A percentile compares a stretch with the other conserved stretches of the same genome.
These are phyloP conservation scores for Dynastes grantii DNA, from an alignment of 2,888 invertebrate species.

Conservation along the genomic window DNA sequence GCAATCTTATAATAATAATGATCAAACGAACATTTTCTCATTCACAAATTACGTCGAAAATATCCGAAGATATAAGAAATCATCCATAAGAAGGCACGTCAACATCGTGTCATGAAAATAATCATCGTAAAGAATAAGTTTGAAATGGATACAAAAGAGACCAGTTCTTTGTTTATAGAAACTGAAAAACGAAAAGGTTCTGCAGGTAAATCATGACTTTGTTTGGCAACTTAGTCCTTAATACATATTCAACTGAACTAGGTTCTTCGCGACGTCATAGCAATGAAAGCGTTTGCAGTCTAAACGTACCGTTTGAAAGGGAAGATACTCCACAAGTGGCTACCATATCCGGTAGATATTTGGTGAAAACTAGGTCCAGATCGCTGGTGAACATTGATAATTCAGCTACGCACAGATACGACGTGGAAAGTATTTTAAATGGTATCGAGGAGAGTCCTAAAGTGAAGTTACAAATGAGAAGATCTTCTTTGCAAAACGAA, in stretches of 20 bases:
- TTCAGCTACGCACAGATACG: constrained; percentile 56
- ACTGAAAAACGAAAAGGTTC: constrained; percentile 60
- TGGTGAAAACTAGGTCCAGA: constrained; percentile 61
- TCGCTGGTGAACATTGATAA: constrained; percentile 63
- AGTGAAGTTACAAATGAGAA: constrained; percentile 59
- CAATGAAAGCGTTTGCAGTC: constrained; percentile 65
- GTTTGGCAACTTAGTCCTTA: neutral
- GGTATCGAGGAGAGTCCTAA: constrained; percentile 67
- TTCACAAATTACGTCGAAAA: neutral
- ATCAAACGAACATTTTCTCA: too few relatives aligned
- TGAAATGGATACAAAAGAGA: constrained; percentile 63
- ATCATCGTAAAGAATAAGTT: constrained; percentile 17
- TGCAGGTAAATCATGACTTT: constrained; percentile 53
- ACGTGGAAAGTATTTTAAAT: constrained; percentile 61
- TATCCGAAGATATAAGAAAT: neutral
- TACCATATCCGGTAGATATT: constrained; percentile 51
- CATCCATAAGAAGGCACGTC: neutral
- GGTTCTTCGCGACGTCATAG: constrained; percentile 66
- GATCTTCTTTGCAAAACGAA: constrained; percentile 66
- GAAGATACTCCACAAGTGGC: constrained; percentile 60
- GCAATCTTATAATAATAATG: too few relatives aligned
- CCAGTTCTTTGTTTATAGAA: constrained; percentile 65
- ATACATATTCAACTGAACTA: constrained; percentile 52
- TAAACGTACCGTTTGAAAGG: constrained; percentile 63
- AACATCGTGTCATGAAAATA: constrained; percentile 23